Evolutionary conservation across 2,888 invertebrate species (phyloP).

Genomic region (Coenonympha arcania): DNA sequence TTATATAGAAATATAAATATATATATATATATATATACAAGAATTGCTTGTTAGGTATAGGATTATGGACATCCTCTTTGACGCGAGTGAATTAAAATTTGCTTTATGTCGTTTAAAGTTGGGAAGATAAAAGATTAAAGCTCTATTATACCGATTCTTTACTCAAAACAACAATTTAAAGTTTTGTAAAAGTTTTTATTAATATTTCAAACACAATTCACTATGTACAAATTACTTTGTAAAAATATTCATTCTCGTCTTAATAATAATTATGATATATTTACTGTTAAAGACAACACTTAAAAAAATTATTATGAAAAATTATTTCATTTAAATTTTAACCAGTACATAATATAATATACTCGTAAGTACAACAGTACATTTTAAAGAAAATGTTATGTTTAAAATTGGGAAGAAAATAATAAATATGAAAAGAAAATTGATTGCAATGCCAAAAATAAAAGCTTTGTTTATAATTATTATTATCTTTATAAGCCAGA

Average conservation of each 20-base stretch:
- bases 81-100: no score
- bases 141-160: not conserved
- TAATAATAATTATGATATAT: conserved; percentile 70
- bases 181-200: conserved; percentile 70
- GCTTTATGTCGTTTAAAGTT: no score
- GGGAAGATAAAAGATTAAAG: no score
- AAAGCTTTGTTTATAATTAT: not conserved
- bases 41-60: no score
- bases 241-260: conserved; percentile 74
- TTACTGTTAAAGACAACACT: conserved; percentile 68
- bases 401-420: conserved; percentile 22
- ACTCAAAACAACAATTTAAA: conserved; percentile 15
- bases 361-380: conserved; percentile 63
- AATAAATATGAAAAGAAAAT: not conserved
- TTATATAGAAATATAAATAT: no score
- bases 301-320: conserved; percentile 62
- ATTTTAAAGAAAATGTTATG: conserved; percentile 26
- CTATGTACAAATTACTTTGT: conserved; percentile 74
- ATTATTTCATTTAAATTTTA: conserved; percentile 60
- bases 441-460: not conserved
- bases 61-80: no score
- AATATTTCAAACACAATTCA: conserved; percentile 71
- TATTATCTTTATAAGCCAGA: not conserved
- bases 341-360: no score
- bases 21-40: no score